Conservation (phyloP, 1,140 invertebrate genomes). For the Lamellibrachia luymesi region DNA sequence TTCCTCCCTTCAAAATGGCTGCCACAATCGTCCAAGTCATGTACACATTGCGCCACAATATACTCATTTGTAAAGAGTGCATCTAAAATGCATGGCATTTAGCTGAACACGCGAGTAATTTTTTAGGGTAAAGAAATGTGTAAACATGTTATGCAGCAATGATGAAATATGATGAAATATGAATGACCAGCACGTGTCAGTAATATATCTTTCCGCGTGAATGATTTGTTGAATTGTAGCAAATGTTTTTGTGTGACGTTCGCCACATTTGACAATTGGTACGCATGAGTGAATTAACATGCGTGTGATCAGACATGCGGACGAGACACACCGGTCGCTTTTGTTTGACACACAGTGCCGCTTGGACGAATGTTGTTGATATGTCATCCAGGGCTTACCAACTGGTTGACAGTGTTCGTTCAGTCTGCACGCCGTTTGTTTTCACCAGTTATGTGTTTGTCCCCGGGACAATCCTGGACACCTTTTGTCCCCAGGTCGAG, state of each 20-base stretch:
- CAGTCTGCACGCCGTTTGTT: too few relatives aligned
- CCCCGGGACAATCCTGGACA: too few relatives aligned
- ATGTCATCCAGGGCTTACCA: not conserved
- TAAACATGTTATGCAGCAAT: not conserved
- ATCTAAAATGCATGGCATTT: not conserved
- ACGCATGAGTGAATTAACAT: not conserved
- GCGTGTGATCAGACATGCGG: not conserved
- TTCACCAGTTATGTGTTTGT: too few relatives aligned
- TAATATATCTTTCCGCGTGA: too few relatives aligned
- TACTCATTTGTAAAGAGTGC: not conserved
- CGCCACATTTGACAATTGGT: too few relatives aligned
- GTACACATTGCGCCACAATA: too few relatives aligned
- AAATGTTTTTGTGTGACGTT: not conserved
- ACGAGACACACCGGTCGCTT: too few relatives aligned
- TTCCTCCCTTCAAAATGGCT: too few relatives aligned
- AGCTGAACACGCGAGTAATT: not conserved
- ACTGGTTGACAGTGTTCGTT: not conserved
- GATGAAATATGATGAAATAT: not conserved
- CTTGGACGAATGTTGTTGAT: not conserved
- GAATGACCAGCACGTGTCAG: not conserved
- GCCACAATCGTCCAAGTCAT: too few relatives aligned
- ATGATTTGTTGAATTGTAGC: not conserved
- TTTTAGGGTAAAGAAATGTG: not conserved
- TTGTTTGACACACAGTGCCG: too few relatives aligned
- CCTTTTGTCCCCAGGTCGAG: too few relatives aligned